Evolutionary conservation across 2,797 vertebrate species (phyloP).

Genomic region (Falco cherrug): DNA sequence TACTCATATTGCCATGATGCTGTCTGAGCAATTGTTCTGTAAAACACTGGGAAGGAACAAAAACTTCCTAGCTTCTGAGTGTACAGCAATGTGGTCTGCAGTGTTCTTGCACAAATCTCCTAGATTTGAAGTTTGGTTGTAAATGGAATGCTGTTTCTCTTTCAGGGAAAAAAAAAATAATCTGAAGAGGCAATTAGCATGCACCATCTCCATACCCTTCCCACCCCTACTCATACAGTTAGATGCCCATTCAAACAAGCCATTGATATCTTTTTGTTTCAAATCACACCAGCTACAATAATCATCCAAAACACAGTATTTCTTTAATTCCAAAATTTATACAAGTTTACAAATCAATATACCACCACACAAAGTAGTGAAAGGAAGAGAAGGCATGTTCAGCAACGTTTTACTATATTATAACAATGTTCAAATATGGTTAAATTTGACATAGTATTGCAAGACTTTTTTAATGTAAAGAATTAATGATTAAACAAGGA

Average conservation of each 20-base stretch:
- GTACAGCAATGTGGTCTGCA: not conserved
- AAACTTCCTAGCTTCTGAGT: not conserved
- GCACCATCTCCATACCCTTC: not conserved
- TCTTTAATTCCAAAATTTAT: slow-evolving; percentile 56
- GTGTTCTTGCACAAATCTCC: not conserved
- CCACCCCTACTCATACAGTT: not conserved
- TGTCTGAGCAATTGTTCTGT: not conserved
- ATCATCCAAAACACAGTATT: slow-evolving; percentile 15
- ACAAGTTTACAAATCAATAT: slow-evolving; percentile 45
- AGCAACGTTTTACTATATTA: not conserved
- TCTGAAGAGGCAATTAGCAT: not conserved
- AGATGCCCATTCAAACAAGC: not conserved
- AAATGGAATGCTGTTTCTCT: not conserved
- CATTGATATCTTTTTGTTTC: not conserved
- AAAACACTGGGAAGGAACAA: not conserved
- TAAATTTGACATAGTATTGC: slow-evolving; percentile 31
- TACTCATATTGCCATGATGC: not conserved
- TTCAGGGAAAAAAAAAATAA: not conserved
- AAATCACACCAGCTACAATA: slow-evolving; percentile 24
- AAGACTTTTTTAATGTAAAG: not conserved
- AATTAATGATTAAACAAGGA: not conserved
- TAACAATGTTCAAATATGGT: not conserved
- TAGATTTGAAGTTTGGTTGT: not conserved
- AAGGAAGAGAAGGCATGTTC: not conserved
- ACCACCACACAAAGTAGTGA: slow-evolving; percentile 31